Conservation (phyloP, 2,113 vertebrate species). For the Lepisosteus osseus region DNA sequence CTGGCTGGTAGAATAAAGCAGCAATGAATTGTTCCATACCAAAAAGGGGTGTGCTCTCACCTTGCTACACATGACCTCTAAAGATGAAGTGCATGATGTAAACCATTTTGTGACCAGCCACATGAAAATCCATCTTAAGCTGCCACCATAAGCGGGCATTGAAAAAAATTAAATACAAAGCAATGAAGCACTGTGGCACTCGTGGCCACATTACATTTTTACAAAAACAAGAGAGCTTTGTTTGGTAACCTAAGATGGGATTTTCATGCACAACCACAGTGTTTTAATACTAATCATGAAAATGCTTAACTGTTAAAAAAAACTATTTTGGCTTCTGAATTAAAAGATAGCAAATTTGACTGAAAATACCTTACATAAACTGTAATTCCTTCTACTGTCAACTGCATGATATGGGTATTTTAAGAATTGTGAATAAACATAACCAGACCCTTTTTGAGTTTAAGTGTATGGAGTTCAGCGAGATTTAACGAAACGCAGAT, state of each 20-base stretch:
- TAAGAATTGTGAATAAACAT: constrained; percentile 26
- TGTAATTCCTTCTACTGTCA: constrained; percentile 30
- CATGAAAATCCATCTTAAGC: constrained; percentile 33
- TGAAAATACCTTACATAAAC: constrained; percentile 30
- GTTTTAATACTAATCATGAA: constrained; percentile 52
- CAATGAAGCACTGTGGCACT: neutral
- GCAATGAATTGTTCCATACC: constrained; percentile 59
- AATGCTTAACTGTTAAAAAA: constrained; percentile 34
- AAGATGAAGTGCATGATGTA: constrained; percentile 6
- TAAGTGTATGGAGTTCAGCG: constrained; percentile 41
- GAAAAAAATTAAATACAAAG: constrained; percentile 23
- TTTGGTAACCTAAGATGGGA: constrained; percentile 43
- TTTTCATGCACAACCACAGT: constrained; percentile 57
- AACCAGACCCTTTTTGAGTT: constrained; percentile 25
- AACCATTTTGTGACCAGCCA: constrained; percentile 13
- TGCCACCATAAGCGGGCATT: constrained; percentile 35
- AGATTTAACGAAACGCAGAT: constrained; percentile 36
- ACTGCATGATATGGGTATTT: constrained; percentile 48
- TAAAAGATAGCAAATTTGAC: constrained; percentile 41
- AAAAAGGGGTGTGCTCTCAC: constrained; percentile 1
- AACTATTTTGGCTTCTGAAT: neutral
- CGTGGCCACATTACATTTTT: neutral
- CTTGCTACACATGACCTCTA: constrained; percentile 13
- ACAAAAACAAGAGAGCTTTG: neutral
- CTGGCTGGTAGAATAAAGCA: constrained; percentile 44